phyloP scores from a whole-genome alignment of 2,113 vertebrate genomes.

The Globicephala melas region DNA sequence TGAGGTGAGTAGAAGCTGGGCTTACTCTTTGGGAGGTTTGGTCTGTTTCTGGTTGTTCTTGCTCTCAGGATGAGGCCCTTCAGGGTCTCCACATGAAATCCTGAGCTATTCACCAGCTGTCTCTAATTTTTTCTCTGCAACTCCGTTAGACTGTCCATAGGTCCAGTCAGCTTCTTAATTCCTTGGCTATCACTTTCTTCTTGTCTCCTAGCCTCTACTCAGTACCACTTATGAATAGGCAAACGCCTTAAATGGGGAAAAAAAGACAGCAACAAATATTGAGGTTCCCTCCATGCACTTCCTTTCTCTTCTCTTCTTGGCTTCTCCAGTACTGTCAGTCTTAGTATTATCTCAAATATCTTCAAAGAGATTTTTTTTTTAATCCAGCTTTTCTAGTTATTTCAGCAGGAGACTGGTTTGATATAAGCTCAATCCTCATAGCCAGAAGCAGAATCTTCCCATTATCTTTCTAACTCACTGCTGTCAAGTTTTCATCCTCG shows the following conservation, averaged over 20 bases:
- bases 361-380: slow-evolving; percentile 2
- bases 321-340: not conserved
- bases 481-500: not conserved
- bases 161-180: not conserved
- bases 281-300: not conserved
- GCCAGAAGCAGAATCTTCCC: not conserved
- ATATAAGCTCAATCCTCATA: not conserved
- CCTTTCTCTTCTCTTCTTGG: not conserved
- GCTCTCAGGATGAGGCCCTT: not conserved
- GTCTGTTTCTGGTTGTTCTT: not conserved
- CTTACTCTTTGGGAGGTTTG: not conserved
- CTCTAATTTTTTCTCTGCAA: not conserved
- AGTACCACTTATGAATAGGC: not conserved
- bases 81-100: not conserved
- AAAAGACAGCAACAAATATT: not conserved
- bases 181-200: not conserved
- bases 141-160: not conserved
- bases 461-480: not conserved
- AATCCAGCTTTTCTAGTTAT: not conserved
- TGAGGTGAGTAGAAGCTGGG: not conserved
- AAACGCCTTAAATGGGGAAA: not conserved
- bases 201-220: not conserved
- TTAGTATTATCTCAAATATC: not conserved
- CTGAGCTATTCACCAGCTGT: not conserved
- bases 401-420: not conserved